A percentile compares a stretch with the other conserved stretches of the same genome.
Evolutionary conservation across 37 sponge, comb jelly and placozoan species (phyloP).

Genomic region (Theonella swinhoei): DNA sequence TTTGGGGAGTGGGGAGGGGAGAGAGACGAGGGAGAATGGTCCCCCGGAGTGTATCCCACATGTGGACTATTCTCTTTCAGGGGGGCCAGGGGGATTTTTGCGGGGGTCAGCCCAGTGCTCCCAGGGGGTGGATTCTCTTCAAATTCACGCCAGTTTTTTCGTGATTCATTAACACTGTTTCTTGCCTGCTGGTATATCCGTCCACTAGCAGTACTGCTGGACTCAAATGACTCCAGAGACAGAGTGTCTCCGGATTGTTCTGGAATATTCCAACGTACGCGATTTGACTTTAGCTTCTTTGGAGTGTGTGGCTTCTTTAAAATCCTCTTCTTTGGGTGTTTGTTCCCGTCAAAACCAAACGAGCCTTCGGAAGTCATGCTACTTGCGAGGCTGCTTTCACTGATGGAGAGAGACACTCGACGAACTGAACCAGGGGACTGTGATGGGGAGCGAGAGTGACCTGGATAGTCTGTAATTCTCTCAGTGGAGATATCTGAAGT

Average conservation of each 20-base stretch:
- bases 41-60: too few species aligned
- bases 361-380: constrained; percentile 69
- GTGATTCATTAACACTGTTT: background rate
- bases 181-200: background rate
- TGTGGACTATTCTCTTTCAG: too few species aligned
- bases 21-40: too few species aligned
- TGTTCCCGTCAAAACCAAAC: constrained; percentile 42
- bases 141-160: constrained; percentile 39
- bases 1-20: too few species aligned
- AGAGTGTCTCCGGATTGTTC: background rate
- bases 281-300: constrained; percentile 20
- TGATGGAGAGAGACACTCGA: constrained; percentile 53
- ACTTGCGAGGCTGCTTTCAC: constrained; percentile 63
- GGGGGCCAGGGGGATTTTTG: background rate
- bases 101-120: constrained; percentile 40
- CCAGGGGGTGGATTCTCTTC: constrained; percentile 26
- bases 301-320: constrained; percentile 50
- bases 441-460: background rate
- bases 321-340: constrained; percentile 64
- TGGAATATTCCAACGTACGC: constrained; percentile 58
- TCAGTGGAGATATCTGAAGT: background rate
- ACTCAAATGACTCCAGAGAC: constrained; percentile 56
- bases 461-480: constrained; percentile 60
- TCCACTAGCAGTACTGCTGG: constrained; percentile 10
- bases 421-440: background rate